These are phyloP conservation scores for Lampris megalopsis DNA, from an alignment of 2,113 vertebrate genomes.

Conservation along the genomic window DNA sequence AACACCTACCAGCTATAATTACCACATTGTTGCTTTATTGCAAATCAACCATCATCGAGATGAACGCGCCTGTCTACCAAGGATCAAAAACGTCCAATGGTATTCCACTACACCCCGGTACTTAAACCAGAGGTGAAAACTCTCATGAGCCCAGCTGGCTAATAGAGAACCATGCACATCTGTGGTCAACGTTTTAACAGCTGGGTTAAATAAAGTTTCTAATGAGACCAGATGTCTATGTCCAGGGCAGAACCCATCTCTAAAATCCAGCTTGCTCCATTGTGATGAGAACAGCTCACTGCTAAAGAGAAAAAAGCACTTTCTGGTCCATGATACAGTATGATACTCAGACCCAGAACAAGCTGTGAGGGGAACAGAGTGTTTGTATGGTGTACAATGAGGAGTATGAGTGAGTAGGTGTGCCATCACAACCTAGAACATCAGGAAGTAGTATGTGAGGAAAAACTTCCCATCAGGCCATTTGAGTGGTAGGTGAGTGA, in stretches of 20 bases:
- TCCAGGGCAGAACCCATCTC: slow-evolving; percentile 44
- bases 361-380: not conserved
- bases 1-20: not conserved
- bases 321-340: slow-evolving; percentile 6
- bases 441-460: slow-evolving; percentile 5
- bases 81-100: not conserved
- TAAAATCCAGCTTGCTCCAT: slow-evolving; percentile 43
- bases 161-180: slow-evolving; percentile 36
- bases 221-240: slow-evolving; percentile 63
- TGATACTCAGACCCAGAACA: not conserved
- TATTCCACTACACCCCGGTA: not conserved
- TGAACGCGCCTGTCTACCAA: slow-evolving; percentile 7
- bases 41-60: slow-evolving; percentile 28
- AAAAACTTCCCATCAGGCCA: slow-evolving; percentile 36
- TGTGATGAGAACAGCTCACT: slow-evolving; percentile 1
- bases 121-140: slow-evolving; percentile 2
- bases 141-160: slow-evolving; percentile 42
- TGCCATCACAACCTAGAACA: not conserved
- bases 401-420: not conserved
- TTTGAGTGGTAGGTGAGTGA: slow-evolving; percentile 49
- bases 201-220: slow-evolving; percentile 57
- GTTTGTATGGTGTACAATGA: slow-evolving; percentile 10
- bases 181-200: slow-evolving; percentile 52
- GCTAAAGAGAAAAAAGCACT: not conserved
- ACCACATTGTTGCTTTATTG: not conserved